These are phyloP conservation scores for Xenotilapia longispinis DNA, from an alignment of 2,113 vertebrate species.

Conservation along the genomic window DNA sequence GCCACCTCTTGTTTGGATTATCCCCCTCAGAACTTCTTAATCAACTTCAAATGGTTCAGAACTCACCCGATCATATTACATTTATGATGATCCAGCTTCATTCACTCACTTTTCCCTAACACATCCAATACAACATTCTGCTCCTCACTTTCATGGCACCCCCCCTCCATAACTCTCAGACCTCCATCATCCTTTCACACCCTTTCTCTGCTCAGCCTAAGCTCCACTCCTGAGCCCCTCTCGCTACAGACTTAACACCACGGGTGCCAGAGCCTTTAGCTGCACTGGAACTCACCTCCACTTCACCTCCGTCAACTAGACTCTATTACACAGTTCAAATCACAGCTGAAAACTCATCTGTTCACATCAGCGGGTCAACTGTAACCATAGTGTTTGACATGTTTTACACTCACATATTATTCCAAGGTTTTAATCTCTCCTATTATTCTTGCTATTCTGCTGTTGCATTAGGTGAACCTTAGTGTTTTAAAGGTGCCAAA, in stretches of 20 bases:
- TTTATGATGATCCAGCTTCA: not conserved
- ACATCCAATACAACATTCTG: not conserved
- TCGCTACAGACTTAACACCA: not conserved
- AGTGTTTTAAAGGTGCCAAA: not conserved
- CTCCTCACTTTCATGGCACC: not conserved
- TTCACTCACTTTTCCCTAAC: not conserved
- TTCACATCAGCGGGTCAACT: not conserved
- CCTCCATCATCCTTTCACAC: not conserved
- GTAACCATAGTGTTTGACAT: not conserved
- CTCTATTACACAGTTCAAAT: not conserved
- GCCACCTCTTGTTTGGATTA: not conserved
- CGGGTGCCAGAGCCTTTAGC: not conserved
- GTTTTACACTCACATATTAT: not conserved
- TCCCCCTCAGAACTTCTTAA: not conserved
- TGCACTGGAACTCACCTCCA: not conserved
- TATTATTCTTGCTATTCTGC: not conserved
- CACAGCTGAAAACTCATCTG: not conserved
- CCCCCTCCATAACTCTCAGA: not conserved
- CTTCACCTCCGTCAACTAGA: not conserved
- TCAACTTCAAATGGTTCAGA: not conserved
- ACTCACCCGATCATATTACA: not conserved
- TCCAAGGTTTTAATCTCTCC: not conserved
- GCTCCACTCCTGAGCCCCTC: not conserved
- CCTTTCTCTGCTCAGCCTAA: not conserved
- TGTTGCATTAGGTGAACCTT: not conserved